These are phyloP conservation scores for Aphyosemion australe DNA, from an alignment of 2,113 vertebrate genomes.

Conservation along the genomic window DNA sequence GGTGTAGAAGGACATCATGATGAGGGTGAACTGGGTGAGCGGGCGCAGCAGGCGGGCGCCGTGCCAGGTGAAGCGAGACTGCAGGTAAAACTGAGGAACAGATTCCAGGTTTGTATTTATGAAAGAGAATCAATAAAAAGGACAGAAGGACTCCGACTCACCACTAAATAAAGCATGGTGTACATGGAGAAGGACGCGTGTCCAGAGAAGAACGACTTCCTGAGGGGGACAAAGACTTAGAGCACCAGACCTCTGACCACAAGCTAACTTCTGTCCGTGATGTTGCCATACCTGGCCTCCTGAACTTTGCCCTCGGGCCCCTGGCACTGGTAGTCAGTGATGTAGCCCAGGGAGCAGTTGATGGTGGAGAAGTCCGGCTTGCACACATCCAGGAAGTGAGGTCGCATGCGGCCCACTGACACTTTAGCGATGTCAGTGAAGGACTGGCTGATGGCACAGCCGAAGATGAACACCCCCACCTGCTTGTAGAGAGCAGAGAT, in stretches of 20 bases:
- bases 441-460: conserved; percentile 86
- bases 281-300: conserved; percentile 84
- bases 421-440: conserved; percentile 95
- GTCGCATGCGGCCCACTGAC: conserved; percentile 89
- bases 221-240: conserved; percentile 46
- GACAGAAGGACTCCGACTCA: conserved; percentile 70
- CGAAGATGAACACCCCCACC: conserved; percentile 86
- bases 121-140: neutral
- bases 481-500: conserved; percentile 89
- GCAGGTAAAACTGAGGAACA: conserved; percentile 89
- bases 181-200: conserved; percentile 97
- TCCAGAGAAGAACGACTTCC: conserved; percentile 93
- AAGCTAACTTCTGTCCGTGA: too few relatives aligned
- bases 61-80: conserved; percentile 94
- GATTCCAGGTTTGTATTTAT: neutral
- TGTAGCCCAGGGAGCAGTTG: conserved; percentile 89
- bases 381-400: conserved; percentile 91
- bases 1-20: conserved; percentile 98
- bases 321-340: conserved; percentile 84
- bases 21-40: conserved; percentile 93
- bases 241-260: too few relatives aligned
- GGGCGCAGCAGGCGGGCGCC: conserved; percentile 93
- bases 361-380: conserved; percentile 78
- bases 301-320: conserved; percentile 81
- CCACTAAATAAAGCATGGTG: conserved; percentile 93